Base-by-base conservation (phyloP, 2,888 invertebrate genomes). In the Tethea ocularis region DNA sequence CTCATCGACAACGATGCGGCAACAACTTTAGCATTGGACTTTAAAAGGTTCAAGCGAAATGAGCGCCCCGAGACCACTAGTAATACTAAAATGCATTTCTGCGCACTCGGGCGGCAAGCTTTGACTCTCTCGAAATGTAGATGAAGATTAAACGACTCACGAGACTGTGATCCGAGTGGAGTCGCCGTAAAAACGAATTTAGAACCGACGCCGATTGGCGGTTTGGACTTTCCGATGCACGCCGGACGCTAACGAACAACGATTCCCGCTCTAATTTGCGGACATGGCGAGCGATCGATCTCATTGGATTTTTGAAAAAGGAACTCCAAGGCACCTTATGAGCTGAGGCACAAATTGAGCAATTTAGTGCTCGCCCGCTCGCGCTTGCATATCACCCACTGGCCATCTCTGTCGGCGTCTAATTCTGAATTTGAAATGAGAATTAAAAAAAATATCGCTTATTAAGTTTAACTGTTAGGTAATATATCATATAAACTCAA, bases 201-300 rank as follows among this genome's bases (percentile, higher is more conserved):
- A 3, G 62, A 23, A 58, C 58, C 46, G n/a, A 36, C 10, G 4
- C 15, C 51, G 29, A 29, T 24, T 15, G 82, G 74, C 68, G 64
- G 65, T 84, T 88, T 69, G 26, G 75, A 60, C 81, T 57, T 83
- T 84, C 57, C 38, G 61, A 13, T 24, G 13, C 67, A 69, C 52
- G 63, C 5, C 36, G 58, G 58, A 56, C 80, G 79, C 85, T 91
- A 91, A 91, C 90, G 90, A 91, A 91, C 90, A 86, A 79, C 90
- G 87, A 91, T 89, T 88, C 91, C 85, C 86, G 87, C 84, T 89
- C 91, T 91, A 92, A 92, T 92, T 92, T 91, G 91, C 92, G 86
- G 92, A 89, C 90, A 90, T 88, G 89, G 88, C 88, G 80, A 86
- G 85, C 91, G 90, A 93, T 93, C 91, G 92, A 93, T 91, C 91